Conservation (phyloP, 53 echinoderm and acorn worm genomes). For the Pentamera pediparva region DNA sequence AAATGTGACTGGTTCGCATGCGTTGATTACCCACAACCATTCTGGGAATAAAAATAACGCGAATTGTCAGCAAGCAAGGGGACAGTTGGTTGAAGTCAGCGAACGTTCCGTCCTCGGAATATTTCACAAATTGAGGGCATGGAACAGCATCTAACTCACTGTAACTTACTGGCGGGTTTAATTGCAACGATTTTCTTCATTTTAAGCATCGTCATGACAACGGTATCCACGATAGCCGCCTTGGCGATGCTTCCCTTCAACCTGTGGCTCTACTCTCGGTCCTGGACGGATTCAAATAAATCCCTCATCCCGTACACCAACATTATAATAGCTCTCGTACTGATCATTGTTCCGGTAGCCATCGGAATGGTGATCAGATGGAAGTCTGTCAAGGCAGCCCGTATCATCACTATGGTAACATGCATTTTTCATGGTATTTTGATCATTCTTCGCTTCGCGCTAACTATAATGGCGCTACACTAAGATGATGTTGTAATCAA, state of each 20-base stretch:
- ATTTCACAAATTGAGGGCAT: too few relatives aligned
- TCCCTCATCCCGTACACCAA: slow-evolving; percentile 71
- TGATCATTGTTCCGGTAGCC: slow-evolving; percentile 61
- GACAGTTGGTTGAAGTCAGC: too few relatives aligned
- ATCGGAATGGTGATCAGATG: slow-evolving; percentile 77
- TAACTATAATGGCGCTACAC: too few relatives aligned
- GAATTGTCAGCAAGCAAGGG: too few relatives aligned
- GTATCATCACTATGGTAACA: slow-evolving; percentile 41
- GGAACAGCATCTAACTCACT: too few relatives aligned
- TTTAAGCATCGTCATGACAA: slow-evolving; percentile 49
- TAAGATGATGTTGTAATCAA: too few relatives aligned
- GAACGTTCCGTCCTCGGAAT: too few relatives aligned
- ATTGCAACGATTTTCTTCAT: not conserved
- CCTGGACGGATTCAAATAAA: slow-evolving; percentile 49
- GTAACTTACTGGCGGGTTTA: too few relatives aligned
- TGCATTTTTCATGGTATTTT: not conserved
- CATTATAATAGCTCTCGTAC: slow-evolving; percentile 56
- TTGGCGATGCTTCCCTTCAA: slow-evolving; percentile 91
- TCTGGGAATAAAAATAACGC: too few relatives aligned
- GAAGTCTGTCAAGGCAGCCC: slow-evolving; percentile 52
- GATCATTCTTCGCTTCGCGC: too few relatives aligned
- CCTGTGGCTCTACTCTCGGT: slow-evolving; percentile 85
- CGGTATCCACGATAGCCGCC: slow-evolving; percentile 36
- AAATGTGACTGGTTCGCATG: too few relatives aligned
- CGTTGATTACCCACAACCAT: too few relatives aligned